A percentile compares a stretch with the other conserved stretches of the same genome.
phyloP scores from a whole-genome alignment of 92 coral and sea anemone species.

The Porites divaricata region DNA sequence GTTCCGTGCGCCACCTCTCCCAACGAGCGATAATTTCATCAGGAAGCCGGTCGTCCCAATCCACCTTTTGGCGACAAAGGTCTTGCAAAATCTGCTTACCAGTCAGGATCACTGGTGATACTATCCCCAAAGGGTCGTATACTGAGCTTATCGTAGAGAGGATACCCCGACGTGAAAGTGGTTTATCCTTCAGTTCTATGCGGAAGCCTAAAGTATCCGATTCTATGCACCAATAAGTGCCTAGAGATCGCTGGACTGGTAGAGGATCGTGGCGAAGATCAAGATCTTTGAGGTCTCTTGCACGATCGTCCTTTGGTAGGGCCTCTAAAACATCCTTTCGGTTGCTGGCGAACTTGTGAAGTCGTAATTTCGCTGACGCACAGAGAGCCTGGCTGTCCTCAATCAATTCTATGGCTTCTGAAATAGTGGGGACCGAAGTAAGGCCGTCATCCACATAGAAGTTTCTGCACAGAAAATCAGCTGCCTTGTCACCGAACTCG shows the following conservation, averaged over 20 bases:
- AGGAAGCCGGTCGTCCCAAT: constrained; percentile 42
- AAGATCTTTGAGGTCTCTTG: too few relatives aligned
- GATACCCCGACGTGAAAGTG: constrained; percentile 43
- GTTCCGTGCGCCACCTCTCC: constrained; percentile 45
- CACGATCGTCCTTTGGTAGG: constrained; percentile 34
- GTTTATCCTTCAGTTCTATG: constrained; percentile 44
- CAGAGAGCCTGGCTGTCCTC: too few relatives aligned
- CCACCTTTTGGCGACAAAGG: too few relatives aligned
- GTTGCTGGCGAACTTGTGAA: too few relatives aligned
- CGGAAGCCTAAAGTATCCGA: constrained; percentile 47
- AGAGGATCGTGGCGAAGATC: constrained; percentile 45
- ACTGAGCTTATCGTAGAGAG: constrained; percentile 52
- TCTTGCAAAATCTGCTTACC: too few relatives aligned
- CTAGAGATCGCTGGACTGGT: constrained; percentile 50
- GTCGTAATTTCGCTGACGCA: too few relatives aligned
- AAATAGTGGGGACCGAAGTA: constrained; percentile 22
- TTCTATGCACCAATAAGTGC: constrained; percentile 45
- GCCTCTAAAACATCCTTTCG: constrained; percentile 25
- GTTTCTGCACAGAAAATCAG: too few relatives aligned
- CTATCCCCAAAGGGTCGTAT: constrained; percentile 45
- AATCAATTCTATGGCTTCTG: too few relatives aligned
- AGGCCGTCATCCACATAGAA: constrained; percentile 36
- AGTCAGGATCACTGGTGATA: too few relatives aligned
- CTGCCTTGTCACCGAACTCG: constrained; percentile 5
- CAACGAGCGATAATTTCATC: too few relatives aligned